Evolutionary conservation across 35 echinoderm and acorn worm species (phyloP).

Genomic region (Ophiothrix spiculata): DNA sequence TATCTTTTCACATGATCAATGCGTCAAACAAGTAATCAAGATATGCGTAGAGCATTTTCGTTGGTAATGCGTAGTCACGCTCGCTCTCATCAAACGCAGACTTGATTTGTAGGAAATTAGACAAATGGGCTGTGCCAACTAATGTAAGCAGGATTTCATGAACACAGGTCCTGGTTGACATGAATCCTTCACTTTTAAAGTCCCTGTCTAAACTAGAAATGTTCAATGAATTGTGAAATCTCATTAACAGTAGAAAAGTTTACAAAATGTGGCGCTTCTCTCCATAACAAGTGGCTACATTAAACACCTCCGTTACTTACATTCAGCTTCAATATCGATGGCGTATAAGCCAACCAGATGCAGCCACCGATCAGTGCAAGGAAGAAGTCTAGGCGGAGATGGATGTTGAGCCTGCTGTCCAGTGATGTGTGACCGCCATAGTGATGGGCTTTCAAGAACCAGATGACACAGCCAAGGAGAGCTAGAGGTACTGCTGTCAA

Average conservation of each 20-base stretch:
- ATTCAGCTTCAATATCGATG: constrained; percentile 6
- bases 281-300: not conserved
- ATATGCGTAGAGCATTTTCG: no score
- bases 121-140: no score
- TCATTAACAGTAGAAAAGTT: not conserved
- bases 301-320: constrained; percentile 28
- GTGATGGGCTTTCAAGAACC: constrained; percentile 36
- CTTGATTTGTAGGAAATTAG: no score
- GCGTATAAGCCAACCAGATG: constrained; percentile 24
- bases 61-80: no score
- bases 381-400: constrained; percentile 55
- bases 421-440: constrained; percentile 64
- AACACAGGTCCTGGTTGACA: no score
- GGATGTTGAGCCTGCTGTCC: constrained; percentile 57
- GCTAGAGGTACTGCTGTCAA: not conserved
- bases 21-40: no score
- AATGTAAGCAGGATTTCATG: no score
- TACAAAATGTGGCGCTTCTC: not conserved
- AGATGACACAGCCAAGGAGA: constrained; percentile 28
- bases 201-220: no score
- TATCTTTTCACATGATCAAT: no score
- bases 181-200: no score
- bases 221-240: no score
- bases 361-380: constrained; percentile 29
- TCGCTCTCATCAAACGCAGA: no score